Base-by-base conservation (phyloP, 2,888 invertebrate genomes). In the Pseudeuparius sepicola region DNA sequence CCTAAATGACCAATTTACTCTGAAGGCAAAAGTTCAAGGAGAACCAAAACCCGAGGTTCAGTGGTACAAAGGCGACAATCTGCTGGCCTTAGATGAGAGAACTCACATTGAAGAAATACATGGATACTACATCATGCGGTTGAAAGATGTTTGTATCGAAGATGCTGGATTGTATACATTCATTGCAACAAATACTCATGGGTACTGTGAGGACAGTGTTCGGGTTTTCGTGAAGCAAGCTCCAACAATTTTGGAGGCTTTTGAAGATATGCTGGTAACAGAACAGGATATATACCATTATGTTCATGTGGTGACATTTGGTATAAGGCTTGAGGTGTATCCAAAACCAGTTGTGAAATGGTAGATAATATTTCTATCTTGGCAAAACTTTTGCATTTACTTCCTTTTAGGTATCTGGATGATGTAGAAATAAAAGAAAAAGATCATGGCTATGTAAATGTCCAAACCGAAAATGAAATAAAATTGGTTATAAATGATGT, bases 261-360 rank as follows among this genome's bases (percentile, higher is more conserved):
- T 41, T 33, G 40, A 39, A n/a, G 40, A 43, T 28, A 37, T 34
- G 10, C 20, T 34, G 10, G 43, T 38, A 3, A 28, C 41, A n/a
- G 43, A 43, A 17, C 43, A 43, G 24, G 43, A 43, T 17, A 39
- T 43, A 14, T 43, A 28, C 13, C 40, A 43, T 34, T 39, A 39
- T 14, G 41, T 43, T 14, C 43, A 43, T 28, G 34, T 27, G 24
- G 43, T 41, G 3, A 37, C 34, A 23, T 43, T 43, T 32, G 30
- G 18, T 7, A 27, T 43, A 7, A 37, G 25, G 17, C 20, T 43
- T 10, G 43, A 43, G 23, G 43, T 24, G 2, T 43, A 40, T 28
- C 43, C 43, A 11, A 33, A 13, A 17, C 43, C 43, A 2, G 14
- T 11, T 25, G 43, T 43, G 2, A 38, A 18, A 26, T 43, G 43